A percentile compares a stretch with the other conserved stretches of the same genome.
These are phyloP conservation scores for Drosophila persimilis DNA, from an alignment of 1,140 invertebrate genomes.

Conservation along the genomic window DNA sequence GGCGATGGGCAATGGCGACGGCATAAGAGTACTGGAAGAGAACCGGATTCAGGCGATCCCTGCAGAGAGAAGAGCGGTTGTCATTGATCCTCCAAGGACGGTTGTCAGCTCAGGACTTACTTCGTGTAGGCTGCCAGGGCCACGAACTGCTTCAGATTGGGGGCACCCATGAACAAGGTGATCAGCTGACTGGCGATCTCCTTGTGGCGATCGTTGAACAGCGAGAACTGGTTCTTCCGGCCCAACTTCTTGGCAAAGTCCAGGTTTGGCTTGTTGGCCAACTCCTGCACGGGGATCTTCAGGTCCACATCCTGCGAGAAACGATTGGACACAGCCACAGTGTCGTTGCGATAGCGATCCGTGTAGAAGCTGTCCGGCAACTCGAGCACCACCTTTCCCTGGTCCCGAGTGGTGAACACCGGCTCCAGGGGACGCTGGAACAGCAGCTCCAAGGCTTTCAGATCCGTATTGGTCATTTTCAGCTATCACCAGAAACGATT, in stretches of 20 bases:
- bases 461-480: constrained; percentile 58
- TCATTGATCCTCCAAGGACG: neutral
- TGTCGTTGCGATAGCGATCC: constrained; percentile 69
- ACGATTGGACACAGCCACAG: constrained; percentile 83
- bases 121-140: constrained; percentile 70
- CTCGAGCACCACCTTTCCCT: constrained; percentile 85
- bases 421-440: constrained; percentile 87
- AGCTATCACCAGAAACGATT: neutral
- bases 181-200: constrained; percentile 85
- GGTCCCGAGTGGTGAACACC: constrained; percentile 86
- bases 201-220: constrained; percentile 85
- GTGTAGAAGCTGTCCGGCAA: constrained; percentile 84
- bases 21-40: constrained; percentile 82
- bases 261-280: constrained; percentile 76
- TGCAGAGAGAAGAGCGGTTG: constrained; percentile 8
- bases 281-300: constrained; percentile 83
- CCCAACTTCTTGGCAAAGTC: constrained; percentile 55
- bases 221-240: constrained; percentile 84
- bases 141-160: constrained; percentile 67
- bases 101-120: constrained; percentile 26
- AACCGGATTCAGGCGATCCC: constrained; percentile 83
- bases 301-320: constrained; percentile 84
- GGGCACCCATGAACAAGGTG: constrained; percentile 83
- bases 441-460: constrained; percentile 84
- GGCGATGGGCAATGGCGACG: constrained; percentile 83